Percentiles rank a stretch among this genome's conserved stretches.
Evolutionary conservation across 2,797 vertebrate species (phyloP).

Genomic region (Pyrocephalus nanus): DNA sequence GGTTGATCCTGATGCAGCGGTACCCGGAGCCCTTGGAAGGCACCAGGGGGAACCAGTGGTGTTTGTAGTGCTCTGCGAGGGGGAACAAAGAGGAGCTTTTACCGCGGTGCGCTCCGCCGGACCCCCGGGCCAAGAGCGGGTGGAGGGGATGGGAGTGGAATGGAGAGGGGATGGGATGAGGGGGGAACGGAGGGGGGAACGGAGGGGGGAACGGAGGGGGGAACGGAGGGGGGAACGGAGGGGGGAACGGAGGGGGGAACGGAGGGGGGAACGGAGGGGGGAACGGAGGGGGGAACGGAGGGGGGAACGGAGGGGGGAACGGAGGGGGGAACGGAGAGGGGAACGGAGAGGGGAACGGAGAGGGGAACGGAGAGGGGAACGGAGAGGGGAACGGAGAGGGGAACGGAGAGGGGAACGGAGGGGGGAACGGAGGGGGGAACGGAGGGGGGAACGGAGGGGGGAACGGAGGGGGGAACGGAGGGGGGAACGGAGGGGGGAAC

Average conservation of each 20-base stretch:
- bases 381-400: neutral
- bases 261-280: neutral
- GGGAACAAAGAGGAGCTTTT: constrained; percentile 36
- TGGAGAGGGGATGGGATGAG: neutral
- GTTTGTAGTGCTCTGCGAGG: constrained; percentile 75
- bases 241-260: neutral
- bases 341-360: neutral
- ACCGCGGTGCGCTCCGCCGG: neutral
- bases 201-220: neutral
- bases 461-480: accelerated
- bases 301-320: accelerated
- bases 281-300: neutral
- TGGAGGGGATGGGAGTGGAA: neutral
- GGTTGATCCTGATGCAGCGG: constrained; percentile 82
- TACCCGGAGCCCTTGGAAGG: constrained; percentile 80
- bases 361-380: neutral
- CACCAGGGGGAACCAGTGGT: constrained; percentile 80
- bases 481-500: neutral
- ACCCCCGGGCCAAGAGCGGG: neutral
- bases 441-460: neutral
- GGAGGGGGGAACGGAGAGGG: neutral
- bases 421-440: neutral
- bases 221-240: neutral
- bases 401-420: neutral
- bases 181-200: no score